phyloP scores from a whole-genome alignment of 2,797 vertebrate species.

The Sebastiscus albofasciatus region DNA sequence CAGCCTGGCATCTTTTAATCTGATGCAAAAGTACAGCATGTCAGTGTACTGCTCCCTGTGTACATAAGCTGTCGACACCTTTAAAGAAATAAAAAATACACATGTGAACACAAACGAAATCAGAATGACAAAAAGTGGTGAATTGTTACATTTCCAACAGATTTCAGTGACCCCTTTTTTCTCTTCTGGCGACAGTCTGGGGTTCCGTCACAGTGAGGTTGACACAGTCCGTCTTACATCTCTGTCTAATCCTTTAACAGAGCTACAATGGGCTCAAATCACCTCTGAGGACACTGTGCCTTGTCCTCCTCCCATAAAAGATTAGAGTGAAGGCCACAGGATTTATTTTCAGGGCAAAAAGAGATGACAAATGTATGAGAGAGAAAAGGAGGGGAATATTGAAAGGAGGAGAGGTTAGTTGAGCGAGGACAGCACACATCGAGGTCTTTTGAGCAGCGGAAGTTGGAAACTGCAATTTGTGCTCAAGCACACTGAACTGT shows the following conservation, averaged over 20 bases:
- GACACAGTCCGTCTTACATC: neutral
- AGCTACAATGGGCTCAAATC: neutral
- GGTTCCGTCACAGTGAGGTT: neutral
- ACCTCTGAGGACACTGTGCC: neutral
- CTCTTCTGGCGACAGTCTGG: neutral
- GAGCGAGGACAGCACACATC: neutral
- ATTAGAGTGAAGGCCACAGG: neutral
- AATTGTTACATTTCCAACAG: neutral
- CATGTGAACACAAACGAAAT: neutral
- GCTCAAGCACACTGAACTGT: neutral
- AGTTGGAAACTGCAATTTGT: neutral
- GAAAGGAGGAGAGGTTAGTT: neutral
- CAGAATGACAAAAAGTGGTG: neutral
- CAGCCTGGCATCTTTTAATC: conserved; percentile 46
- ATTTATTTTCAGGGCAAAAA: conserved; percentile 5
- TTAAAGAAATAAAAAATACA: neutral
- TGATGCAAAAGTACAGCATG: conserved; percentile 21
- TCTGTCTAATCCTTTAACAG: neutral
- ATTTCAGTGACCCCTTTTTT: neutral
- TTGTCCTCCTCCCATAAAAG: neutral
- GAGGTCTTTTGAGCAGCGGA: conserved; percentile 9
- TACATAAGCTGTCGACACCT: neutral
- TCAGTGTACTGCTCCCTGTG: neutral
- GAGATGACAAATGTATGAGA: neutral
- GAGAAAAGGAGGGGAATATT: neutral